These are phyloP conservation scores for Acronicta psi DNA, from an alignment of 2,888 invertebrate species.

Conservation along the genomic window DNA sequence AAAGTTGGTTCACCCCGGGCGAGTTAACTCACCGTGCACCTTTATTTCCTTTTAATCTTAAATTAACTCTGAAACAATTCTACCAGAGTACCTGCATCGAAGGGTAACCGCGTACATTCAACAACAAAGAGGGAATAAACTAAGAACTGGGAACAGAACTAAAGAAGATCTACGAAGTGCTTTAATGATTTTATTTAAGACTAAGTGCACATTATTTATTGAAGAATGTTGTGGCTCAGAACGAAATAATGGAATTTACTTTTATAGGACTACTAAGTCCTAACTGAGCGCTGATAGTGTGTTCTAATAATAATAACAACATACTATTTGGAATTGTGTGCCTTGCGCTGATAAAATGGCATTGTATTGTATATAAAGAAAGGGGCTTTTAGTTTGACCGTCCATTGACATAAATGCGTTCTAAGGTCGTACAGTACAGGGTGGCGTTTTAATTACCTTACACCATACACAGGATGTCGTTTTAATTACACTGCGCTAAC, in stretches of 20 bases:
- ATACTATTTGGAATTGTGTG: too few relatives aligned
- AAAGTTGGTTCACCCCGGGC: constrained; percentile 62
- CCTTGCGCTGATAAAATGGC: too few relatives aligned
- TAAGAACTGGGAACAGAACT: background rate
- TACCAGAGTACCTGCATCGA: constrained; percentile 31
- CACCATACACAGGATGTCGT: too few relatives aligned
- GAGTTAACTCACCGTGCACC: constrained; percentile 60
- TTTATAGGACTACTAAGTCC: background rate
- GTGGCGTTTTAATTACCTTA: too few relatives aligned
- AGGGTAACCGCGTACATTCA: constrained; percentile 50
- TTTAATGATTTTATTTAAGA: background rate
- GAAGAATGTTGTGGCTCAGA: background rate
- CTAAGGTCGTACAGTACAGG: too few relatives aligned
- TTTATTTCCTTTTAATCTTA: constrained; percentile 70
- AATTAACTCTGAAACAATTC: constrained; percentile 67
- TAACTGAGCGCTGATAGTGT: too few relatives aligned
- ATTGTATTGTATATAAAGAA: too few relatives aligned
- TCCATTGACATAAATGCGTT: too few relatives aligned
- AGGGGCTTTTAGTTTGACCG: too few relatives aligned
- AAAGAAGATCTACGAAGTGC: background rate
- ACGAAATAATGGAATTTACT: background rate
- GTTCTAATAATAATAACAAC: too few relatives aligned
- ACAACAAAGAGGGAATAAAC: constrained; percentile 32
- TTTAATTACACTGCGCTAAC: too few relatives aligned
- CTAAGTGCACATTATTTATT: background rate